phyloP scores from a whole-genome alignment of 2,888 invertebrate genomes.

The Neria commutata region DNA sequence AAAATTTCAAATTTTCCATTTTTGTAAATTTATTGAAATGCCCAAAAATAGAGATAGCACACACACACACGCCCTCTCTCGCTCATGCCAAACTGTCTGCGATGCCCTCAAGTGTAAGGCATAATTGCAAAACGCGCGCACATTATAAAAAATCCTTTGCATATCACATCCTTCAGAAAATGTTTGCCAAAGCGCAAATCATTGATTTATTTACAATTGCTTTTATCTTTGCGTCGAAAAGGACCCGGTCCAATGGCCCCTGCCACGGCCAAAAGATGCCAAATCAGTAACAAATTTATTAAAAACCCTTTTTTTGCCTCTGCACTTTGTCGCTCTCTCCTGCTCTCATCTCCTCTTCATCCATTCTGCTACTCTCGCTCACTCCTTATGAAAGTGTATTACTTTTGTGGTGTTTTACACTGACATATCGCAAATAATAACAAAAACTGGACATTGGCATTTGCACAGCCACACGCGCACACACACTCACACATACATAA shows the following conservation, averaged over 20 bases:
- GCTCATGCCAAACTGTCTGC: conserved; percentile 20
- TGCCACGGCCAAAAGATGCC: not conserved
- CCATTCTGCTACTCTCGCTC: too few species aligned
- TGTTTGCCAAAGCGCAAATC: conserved; percentile 30
- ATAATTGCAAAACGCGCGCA: conserved; percentile 30
- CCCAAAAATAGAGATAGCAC: not conserved
- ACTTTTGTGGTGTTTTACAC: conserved; percentile 13
- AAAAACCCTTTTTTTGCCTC: conserved; percentile 30
- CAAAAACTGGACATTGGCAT: conserved; percentile 33
- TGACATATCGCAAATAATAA: conserved; percentile 27
- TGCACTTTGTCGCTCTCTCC: conserved; percentile 14
- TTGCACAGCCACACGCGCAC: conserved; percentile 19
- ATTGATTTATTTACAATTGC: conserved; percentile 36
- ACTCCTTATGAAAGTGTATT: too few species aligned
- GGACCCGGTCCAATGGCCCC: not conserved
- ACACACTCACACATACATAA: not conserved
- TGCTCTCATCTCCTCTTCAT: not conserved
- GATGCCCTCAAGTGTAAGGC: conserved; percentile 33
- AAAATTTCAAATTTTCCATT: conserved; percentile 3
- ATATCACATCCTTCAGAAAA: not conserved
- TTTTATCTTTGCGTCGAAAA: conserved; percentile 29
- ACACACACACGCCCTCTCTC: not conserved
- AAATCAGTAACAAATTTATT: conserved; percentile 34
- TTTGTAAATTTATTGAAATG: not conserved
- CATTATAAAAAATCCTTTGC: conserved; percentile 11